Base-by-base conservation (phyloP, 2,797 vertebrate species). In the Pampus argenteus region DNA sequence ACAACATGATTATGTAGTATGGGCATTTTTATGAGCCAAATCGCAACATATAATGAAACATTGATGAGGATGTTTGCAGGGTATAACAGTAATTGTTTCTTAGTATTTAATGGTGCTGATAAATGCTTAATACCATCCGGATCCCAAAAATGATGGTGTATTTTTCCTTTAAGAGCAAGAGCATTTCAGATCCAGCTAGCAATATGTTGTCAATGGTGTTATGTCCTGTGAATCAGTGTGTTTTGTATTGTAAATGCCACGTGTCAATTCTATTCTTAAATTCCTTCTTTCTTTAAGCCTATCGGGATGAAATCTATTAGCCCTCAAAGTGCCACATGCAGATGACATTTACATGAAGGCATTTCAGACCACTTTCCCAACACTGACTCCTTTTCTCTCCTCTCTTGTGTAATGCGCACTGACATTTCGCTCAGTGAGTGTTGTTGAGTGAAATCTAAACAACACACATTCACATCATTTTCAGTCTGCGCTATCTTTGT, bases 341-440 rank as follows among this genome's bases (percentile, higher is more conserved):
- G 49, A 77, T 82, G 76, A 76, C 88, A 86, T 91, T 91, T 79
- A 72, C 42, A 73, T 38, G 50, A 76, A 60, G 50, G 20, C 72
- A 71, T 72, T 80, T 72, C 34, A 50, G 48, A 68, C 25, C 17
- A 54, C 47, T 71, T 63, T 57, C 52, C 66, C 61, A 36, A 36
- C 22, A 18, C 23, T 26, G 4, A 40, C 28, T 70, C 22, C 52
- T 13, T 64, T 26, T 59, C 63, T 29, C 23, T n/a, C 34, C 49
- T 4, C 23, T 29, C 68, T 31, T 63, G 42, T 28, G 38, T 64
- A 62, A 78, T 69, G 38, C 45, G 45, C 48, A 48, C 72, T 74
- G 67, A 81, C 69, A 83, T 74, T 83, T 74, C 60, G 40, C 29
- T 71, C 25, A 65, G 14, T 54, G 42, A 69, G 38, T 17, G 34